A percentile compares a stretch with the other conserved stretches of the same genome.
phyloP scores from a whole-genome alignment of 2,888 invertebrate genomes.

The Nomada fabriciana region DNA sequence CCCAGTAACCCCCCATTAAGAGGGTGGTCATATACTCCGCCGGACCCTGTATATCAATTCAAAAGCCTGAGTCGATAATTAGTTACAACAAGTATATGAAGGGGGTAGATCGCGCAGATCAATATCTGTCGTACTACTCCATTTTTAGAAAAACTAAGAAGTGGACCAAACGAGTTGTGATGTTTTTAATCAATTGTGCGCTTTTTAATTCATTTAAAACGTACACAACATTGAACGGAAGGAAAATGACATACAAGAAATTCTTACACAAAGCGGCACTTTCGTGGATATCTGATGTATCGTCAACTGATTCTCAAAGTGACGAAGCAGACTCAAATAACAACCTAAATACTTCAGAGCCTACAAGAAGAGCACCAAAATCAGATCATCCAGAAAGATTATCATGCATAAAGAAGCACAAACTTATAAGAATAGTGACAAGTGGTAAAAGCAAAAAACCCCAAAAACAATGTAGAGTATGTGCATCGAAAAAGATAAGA shows the following conservation, averaged over 20 bases:
- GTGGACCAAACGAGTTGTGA: constrained; percentile 40
- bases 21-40: too few relatives aligned
- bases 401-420: constrained; percentile 32
- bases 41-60: constrained; percentile 56
- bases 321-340: background rate
- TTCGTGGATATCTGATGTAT: constrained; percentile 36
- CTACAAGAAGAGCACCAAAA: constrained; percentile 20
- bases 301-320: background rate
- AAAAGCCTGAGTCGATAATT: constrained; percentile 41
- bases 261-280: constrained; percentile 43
- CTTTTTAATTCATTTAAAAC: constrained; percentile 36
- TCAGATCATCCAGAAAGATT: constrained; percentile 46
- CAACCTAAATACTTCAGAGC: background rate
- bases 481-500: constrained; percentile 55
- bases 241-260: constrained; percentile 31
- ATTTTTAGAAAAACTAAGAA: constrained; percentile 46
- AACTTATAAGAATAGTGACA: constrained; percentile 52
- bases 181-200: constrained; percentile 49
- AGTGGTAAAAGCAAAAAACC: constrained; percentile 40
- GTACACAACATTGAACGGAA: constrained; percentile 23
- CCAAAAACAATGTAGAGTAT: constrained; percentile 61
- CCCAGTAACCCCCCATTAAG: too few relatives aligned
- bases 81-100: constrained; percentile 47
- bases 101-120: constrained; percentile 40
- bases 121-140: constrained; percentile 43